Evolutionary conservation across 2,888 invertebrate species (phyloP), one percentile per base, ranked within the genome.

Genomic region (Galerucella nymphaeae): DNA sequence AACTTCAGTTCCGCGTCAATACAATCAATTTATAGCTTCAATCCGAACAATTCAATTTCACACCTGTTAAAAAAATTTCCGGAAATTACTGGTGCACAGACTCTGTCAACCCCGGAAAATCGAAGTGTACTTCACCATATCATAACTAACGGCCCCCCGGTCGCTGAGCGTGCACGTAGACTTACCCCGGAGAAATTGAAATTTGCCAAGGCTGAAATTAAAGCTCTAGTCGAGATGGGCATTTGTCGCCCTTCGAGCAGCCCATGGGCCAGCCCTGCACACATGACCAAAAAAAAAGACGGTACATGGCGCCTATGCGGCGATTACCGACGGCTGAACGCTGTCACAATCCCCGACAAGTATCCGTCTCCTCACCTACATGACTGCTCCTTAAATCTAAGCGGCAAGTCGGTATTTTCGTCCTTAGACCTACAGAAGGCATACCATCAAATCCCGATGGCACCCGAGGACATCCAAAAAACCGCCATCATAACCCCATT

Each of bases 241-340:
- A 58, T 68, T 38, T 42, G 41, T 42, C 38, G 57, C 20, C 67
- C 67, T n/a, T 67, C 67, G 11, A 55, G 45, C 9, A 58, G 42
- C 18, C 20, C 57, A 42, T 68, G 68, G 59, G 68, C 68, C 11
- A 68, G 48, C 23, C 68, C 68, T 9, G 18, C 18, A 14, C 68
- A 68, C 45, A 53, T 50, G 55, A 23, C 50, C 48, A 45, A 11
- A 18, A 66, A 66, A 53, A 23, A 23, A 23, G 23, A 23, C 23
- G 23, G 23, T 23, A 23, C 23, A 23, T 23, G 23, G 23, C 23
- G 23, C 23, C 23, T 23, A 23, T 23, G 23, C 23, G 23, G 23
- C 23, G 23, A 23, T 23, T 23, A 23, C 23, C 23, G 23, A 23
- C 23, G 23, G 23, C 23, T 23, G 23, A 23, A 23, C 23, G 23